Conservation (phyloP, 2,113 vertebrate species). For the Heptranchias perlo region DNA sequence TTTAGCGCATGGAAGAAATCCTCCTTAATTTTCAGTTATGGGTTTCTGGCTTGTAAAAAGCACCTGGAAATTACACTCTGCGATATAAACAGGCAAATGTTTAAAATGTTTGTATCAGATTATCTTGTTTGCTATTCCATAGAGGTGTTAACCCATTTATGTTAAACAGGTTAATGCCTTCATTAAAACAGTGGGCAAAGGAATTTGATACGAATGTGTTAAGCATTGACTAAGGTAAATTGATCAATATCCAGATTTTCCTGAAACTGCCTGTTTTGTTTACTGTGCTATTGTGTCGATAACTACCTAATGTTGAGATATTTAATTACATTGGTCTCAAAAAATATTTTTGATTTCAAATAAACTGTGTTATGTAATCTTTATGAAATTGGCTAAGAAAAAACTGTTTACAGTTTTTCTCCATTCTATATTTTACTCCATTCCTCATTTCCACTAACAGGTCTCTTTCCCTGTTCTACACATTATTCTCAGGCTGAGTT, state of each 20-base stretch:
- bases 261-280: background rate
- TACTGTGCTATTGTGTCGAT: background rate
- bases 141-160: background rate
- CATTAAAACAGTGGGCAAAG: background rate
- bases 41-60: background rate
- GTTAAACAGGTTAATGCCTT: background rate
- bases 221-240: background rate
- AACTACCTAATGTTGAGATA: background rate
- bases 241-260: background rate
- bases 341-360: background rate
- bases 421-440: background rate
- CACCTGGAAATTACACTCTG: background rate
- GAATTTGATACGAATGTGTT: background rate
- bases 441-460: background rate
- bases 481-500: background rate
- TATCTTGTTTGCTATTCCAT: background rate
- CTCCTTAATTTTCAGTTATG: background rate
- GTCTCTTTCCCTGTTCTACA: background rate
- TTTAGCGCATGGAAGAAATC: background rate
- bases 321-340: background rate
- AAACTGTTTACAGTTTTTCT: background rate
- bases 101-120: background rate
- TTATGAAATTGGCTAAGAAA: background rate
- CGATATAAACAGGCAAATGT: background rate
- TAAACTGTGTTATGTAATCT: background rate